These are phyloP conservation scores for Sisor rabdophorus DNA, from an alignment of 2,113 vertebrate species.

Conservation along the genomic window DNA sequence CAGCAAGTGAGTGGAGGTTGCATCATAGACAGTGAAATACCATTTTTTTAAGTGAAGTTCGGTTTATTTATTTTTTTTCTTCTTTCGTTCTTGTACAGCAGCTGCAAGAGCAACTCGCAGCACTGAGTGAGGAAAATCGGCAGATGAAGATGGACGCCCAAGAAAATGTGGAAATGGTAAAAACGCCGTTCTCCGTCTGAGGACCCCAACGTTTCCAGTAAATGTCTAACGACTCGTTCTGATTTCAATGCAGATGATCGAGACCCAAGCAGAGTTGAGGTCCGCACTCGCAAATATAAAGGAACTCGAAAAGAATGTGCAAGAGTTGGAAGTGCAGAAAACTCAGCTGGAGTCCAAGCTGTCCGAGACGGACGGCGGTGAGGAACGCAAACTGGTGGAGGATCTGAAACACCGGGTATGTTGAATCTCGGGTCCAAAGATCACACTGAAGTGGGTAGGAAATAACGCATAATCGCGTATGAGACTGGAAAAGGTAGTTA, in stretches of 20 bases:
- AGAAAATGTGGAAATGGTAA: constrained; percentile 58
- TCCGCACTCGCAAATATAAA: constrained; percentile 34
- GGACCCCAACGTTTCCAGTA: not conserved
- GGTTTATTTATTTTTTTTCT: not conserved
- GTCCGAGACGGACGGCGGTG: not conserved
- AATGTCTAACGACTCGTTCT: not conserved
- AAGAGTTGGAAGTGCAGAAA: constrained; percentile 14
- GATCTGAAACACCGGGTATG: constrained; percentile 35
- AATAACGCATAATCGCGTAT: too few relatives aligned
- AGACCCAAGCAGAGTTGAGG: constrained; percentile 55
- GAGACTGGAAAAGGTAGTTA: too few relatives aligned
- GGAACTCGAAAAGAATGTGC: constrained; percentile 31
- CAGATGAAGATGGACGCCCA: constrained; percentile 59
- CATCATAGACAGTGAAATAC: not conserved
- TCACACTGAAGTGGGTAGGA: too few relatives aligned
- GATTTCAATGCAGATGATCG: constrained; percentile 45
- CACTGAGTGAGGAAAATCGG: constrained; percentile 47
- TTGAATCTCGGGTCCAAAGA: not conserved
- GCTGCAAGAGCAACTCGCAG: constrained; percentile 53
- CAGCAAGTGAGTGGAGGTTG: constrained; percentile 12
- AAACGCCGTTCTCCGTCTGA: not conserved
- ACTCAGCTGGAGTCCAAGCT: constrained; percentile 1
- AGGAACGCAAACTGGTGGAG: not conserved
- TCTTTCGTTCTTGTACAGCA: constrained; percentile 19
- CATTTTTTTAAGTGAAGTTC: not conserved